Evolutionary conservation across 2,888 invertebrate genomes (phyloP).

Genomic region (Pegoplata infirma): DNA sequence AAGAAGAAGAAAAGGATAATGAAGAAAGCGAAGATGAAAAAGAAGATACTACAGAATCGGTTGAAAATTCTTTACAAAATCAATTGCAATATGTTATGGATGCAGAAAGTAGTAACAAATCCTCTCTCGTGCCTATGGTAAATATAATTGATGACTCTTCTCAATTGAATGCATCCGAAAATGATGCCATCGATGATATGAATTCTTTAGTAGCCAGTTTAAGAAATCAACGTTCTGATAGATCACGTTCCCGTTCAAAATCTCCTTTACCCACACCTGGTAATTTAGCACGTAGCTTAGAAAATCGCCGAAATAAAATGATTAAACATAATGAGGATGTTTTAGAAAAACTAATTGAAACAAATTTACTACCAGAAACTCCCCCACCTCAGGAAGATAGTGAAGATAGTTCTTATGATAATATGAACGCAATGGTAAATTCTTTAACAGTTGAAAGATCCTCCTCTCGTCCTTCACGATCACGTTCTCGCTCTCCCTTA

Average conservation of each 20-base stretch:
- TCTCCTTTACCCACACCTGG: slow-evolving; percentile 66
- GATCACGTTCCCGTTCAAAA: slow-evolving; percentile 64
- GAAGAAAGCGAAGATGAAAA: neutral
- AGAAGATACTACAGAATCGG: neutral
- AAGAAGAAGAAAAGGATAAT: no score
- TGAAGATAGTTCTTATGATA: slow-evolving; percentile 24
- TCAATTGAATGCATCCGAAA: neutral
- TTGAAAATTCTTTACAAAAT: neutral
- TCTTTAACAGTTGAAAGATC: slow-evolving; percentile 67
- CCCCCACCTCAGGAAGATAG: neutral
- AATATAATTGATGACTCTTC: slow-evolving; percentile 37
- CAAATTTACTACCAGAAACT: slow-evolving; percentile 44
- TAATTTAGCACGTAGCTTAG: slow-evolving; percentile 65
- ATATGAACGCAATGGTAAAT: slow-evolving; percentile 67
- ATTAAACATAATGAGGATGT: slow-evolving; percentile 67
- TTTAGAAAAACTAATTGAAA: slow-evolving; percentile 62
- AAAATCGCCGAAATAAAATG: slow-evolving; percentile 56
- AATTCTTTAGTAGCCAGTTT: slow-evolving; percentile 34
- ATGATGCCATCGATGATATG: slow-evolving; percentile 24
- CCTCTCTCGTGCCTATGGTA: slow-evolving; percentile 29
- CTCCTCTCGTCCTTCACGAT: slow-evolving; percentile 60
- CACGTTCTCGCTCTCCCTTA: slow-evolving; percentile 68
- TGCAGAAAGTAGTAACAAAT: slow-evolving; percentile 20
- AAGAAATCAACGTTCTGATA: neutral
- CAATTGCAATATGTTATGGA: slow-evolving; percentile 69